Conservation (phyloP, 2,888 invertebrate species). For the Argyresthia albistria region DNA sequence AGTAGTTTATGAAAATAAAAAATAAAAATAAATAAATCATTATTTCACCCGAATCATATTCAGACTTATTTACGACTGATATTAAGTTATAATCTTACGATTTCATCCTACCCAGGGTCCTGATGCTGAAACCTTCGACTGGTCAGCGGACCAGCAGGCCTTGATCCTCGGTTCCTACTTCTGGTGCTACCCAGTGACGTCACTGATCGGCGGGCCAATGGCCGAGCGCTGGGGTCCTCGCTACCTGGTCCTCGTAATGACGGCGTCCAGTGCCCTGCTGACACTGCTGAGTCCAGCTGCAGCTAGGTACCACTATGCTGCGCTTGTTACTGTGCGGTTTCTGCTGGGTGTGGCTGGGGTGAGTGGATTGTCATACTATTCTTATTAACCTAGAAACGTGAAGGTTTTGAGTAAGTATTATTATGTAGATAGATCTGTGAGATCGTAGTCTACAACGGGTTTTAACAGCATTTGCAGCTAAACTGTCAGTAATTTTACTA, state of each 20-base stretch:
- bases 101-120: background rate
- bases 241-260: constrained; percentile 69
- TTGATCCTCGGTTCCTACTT: constrained; percentile 77
- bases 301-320: constrained; percentile 68
- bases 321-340: constrained; percentile 72
- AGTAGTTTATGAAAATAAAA: no score
- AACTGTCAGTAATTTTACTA: no score
- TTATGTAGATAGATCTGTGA: no score
- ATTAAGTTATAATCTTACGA: no score
- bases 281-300: constrained; percentile 75
- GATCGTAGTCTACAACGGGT: no score
- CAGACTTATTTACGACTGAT: no score
- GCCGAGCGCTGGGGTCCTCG: constrained; percentile 77
- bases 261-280: constrained; percentile 61
- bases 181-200: constrained; percentile 79
- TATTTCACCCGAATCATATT: no score
- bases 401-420: background rate
- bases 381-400: constrained; percentile 10
- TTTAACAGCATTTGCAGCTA: no score
- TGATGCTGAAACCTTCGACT: constrained; percentile 43
- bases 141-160: constrained; percentile 76
- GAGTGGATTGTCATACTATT: constrained; percentile 24
- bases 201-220: constrained; percentile 76
- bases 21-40: no score
- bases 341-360: constrained; percentile 76